These are phyloP conservation scores for Oppia nitens DNA, from an alignment of 1,140 invertebrate genomes.

Conservation along the genomic window DNA sequence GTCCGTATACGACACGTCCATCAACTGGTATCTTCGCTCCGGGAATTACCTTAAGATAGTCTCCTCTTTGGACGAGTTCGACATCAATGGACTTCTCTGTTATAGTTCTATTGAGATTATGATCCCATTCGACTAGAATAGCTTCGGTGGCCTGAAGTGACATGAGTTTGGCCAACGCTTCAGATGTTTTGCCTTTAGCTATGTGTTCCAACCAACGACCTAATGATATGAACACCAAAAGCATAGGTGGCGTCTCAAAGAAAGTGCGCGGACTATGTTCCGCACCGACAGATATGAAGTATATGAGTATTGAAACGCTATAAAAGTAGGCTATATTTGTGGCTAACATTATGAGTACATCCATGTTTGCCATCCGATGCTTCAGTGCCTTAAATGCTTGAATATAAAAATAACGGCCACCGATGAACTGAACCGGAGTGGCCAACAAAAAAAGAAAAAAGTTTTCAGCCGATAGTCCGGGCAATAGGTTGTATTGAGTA, in stretches of 20 bases:
- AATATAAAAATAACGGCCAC: conserved; percentile 89
- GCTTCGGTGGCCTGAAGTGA: conserved; percentile 92
- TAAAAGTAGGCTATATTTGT: conserved; percentile 92
- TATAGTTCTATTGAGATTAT: neutral
- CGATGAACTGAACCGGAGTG: conserved; percentile 92
- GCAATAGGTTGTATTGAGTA: conserved; percentile 23
- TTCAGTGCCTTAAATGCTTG: conserved; percentile 53
- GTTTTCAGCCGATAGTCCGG: conserved; percentile 90
- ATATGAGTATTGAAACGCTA: conserved; percentile 61
- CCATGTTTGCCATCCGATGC: conserved; percentile 91
- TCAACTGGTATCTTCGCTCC: conserved; percentile 90
- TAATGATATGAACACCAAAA: conserved; percentile 94
- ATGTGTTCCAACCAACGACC: conserved; percentile 96
- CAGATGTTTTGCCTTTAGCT: conserved; percentile 96
- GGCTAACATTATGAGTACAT: conserved; percentile 92
- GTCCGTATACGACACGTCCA: conserved; percentile 64
- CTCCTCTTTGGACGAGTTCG: conserved; percentile 72
- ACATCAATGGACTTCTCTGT: conserved; percentile 58
- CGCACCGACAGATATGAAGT: conserved; percentile 58
- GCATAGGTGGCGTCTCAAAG: conserved; percentile 98
- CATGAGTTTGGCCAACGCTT: conserved; percentile 83
- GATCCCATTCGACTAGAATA: conserved; percentile 49
- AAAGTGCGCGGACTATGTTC: conserved; percentile 79
- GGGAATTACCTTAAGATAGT: conserved; percentile 80
- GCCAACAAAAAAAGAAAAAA: conserved; percentile 80